phyloP scores from a whole-genome alignment of 2,113 vertebrate genomes.

The Gopherus flavomarginatus region DNA sequence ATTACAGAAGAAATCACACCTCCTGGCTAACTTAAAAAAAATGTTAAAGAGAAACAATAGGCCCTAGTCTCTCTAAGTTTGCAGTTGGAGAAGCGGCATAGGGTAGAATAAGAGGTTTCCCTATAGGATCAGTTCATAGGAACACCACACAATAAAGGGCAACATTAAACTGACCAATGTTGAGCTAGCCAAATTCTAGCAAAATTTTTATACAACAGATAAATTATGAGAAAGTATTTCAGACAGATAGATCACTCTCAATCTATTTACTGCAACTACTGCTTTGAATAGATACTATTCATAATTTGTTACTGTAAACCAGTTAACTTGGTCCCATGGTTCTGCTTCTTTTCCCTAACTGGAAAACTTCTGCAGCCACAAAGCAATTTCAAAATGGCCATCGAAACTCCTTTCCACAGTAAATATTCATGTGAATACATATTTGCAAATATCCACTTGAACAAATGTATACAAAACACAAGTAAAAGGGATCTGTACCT shows the following conservation, averaged over 20 bases:
- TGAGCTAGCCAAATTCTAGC: slow-evolving; percentile 10
- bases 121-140: background rate
- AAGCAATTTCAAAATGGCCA: background rate
- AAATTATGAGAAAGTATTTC: background rate
- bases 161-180: slow-evolving; percentile 40
- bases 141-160: background rate
- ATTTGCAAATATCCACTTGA: background rate
- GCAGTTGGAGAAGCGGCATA: slow-evolving; percentile 5
- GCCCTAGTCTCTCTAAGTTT: background rate
- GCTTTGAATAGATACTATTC: background rate
- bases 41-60: slow-evolving; percentile 58
- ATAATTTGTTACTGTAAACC: background rate
- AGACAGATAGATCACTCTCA: background rate
- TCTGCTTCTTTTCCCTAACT: background rate
- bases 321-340: background rate
- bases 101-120: slow-evolving; percentile 1
- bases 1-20: slow-evolving; percentile 64
- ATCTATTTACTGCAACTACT: background rate
- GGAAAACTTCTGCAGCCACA: background rate
- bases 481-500: background rate
- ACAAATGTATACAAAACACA: background rate
- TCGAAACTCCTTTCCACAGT: background rate
- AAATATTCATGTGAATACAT: background rate
- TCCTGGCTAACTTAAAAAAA: slow-evolving; percentile 62
- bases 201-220: background rate